Conservation (phyloP, 1,140 invertebrate genomes). For the Drosophila willistoni region DNA sequence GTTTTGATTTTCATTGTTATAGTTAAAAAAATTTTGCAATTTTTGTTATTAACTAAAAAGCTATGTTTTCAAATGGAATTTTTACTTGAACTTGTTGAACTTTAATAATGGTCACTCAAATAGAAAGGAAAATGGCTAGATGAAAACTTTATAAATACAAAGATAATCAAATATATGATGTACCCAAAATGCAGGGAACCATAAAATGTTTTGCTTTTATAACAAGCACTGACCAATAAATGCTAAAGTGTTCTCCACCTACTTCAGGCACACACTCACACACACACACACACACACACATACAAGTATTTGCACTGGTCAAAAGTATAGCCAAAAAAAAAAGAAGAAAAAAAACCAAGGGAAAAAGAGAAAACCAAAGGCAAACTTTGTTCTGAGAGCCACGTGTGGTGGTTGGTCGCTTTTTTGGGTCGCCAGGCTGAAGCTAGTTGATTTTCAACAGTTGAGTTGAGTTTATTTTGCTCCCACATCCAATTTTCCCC, state of each 20-base stretch:
- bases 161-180: conserved; percentile 5
- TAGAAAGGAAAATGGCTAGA: not conserved
- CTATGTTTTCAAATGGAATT: not conserved
- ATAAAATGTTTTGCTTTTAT: conserved; percentile 33
- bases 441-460: conserved; percentile 76
- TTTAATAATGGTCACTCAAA: not conserved
- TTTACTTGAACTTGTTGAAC: not conserved
- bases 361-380: conserved; percentile 48
- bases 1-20: not conserved
- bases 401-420: conserved; percentile 39
- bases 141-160: conserved; percentile 8
- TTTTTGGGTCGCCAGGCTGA: conserved; percentile 39
- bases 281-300: conserved; percentile 7
- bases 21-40: not conserved
- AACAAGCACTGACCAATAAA: conserved; percentile 53
- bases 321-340: conserved; percentile 35
- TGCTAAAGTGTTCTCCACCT: conserved; percentile 37
- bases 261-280: conserved; percentile 24
- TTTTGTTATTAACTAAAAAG: not conserved
- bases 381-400: conserved; percentile 62
- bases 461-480: conserved; percentile 78
- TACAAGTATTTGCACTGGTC: conserved; percentile 63
- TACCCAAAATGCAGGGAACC: conserved; percentile 1
- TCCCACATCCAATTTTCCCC: conserved; percentile 3
- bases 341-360: conserved; percentile 13